These are phyloP conservation scores for Okapia johnstoni DNA, from an alignment of 2,113 vertebrate genomes.

Conservation along the genomic window DNA sequence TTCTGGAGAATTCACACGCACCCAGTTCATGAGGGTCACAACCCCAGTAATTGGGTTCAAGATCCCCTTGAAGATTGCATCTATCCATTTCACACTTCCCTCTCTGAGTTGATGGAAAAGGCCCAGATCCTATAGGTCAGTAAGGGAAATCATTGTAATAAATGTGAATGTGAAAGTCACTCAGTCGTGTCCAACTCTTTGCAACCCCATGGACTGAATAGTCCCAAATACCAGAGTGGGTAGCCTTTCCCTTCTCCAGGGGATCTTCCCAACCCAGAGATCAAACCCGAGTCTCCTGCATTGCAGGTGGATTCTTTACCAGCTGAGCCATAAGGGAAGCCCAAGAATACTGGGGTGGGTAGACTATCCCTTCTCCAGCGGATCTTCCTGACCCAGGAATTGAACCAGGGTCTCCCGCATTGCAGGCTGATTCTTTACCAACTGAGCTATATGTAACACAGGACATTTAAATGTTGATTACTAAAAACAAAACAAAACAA, in stretches of 20 bases:
- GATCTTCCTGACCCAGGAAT: not conserved
- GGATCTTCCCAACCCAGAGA: not conserved
- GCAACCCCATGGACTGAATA: not conserved
- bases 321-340: not conserved
- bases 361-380: not conserved
- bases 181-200: not conserved
- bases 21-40: not conserved
- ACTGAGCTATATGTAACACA: not conserved
- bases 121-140: rapidly evolving
- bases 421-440: not conserved
- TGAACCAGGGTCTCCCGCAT: not conserved
- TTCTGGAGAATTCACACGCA: not conserved
- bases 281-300: rapidly evolving
- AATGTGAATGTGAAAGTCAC: not conserved
- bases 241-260: not conserved
- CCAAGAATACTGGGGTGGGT: not conserved
- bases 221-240: rapidly evolving
- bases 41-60: not conserved
- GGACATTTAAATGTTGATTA: not conserved
- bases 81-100: not conserved
- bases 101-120: not conserved
- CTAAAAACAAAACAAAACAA: not conserved
- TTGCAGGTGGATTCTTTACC: not conserved
- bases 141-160: not conserved
- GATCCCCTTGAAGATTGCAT: not conserved